Evolutionary conservation across 2,113 vertebrate species (phyloP).

Genomic region (Herpailurus yagouaroundi): DNA sequence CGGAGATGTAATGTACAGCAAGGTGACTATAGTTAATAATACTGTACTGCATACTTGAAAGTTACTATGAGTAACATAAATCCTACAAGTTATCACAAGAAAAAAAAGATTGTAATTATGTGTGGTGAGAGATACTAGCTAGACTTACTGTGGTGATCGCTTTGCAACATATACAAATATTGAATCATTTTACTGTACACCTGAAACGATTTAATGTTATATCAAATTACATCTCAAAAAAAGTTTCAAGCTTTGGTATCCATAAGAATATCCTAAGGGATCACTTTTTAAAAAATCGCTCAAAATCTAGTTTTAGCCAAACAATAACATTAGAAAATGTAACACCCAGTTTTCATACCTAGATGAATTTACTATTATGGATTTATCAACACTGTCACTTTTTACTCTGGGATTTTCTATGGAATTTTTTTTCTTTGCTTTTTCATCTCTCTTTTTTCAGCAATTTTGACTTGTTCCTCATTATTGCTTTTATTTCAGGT

Average conservation of each 20-base stretch:
- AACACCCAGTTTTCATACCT: background rate
- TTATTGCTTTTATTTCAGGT: background rate
- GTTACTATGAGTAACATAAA: background rate
- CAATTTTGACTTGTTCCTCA: background rate
- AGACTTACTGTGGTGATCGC: background rate
- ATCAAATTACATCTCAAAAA: background rate
- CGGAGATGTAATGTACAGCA: background rate
- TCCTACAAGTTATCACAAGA: background rate
- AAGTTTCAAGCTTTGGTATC: background rate
- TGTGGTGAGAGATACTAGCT: background rate
- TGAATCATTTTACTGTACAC: background rate
- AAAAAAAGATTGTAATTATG: background rate
- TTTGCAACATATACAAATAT: background rate
- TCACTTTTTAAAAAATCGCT: background rate
- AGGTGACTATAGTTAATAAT: background rate
- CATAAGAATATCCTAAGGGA: background rate
- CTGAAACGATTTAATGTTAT: background rate
- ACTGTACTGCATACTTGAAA: background rate
- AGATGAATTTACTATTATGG: background rate
- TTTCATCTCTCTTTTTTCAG: background rate
- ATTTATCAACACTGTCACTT: background rate
- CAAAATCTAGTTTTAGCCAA: background rate
- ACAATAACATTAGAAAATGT: background rate
- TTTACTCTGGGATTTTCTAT: background rate
- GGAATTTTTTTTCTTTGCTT: background rate